Evolutionary conservation across 2,888 invertebrate genomes (phyloP), one percentile per base, ranked within the genome.

Genomic region (Lydus trimaculatus): DNA sequence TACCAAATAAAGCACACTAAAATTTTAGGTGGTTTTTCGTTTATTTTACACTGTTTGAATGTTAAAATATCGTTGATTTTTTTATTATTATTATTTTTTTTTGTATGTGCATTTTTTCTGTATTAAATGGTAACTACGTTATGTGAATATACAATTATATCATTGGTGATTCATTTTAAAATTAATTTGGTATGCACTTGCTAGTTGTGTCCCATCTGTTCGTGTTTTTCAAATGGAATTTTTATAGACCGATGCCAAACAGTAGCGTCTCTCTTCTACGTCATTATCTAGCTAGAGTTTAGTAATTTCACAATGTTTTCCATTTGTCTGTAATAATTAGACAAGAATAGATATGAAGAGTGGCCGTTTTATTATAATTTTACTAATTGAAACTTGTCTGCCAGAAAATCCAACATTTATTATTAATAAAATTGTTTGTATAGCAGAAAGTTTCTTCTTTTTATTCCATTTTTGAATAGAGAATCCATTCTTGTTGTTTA

Each of bases 111-210:
- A n/a, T 39, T 43, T 60, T 58, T 20, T 48, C 15, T 15, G 15
- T 36, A 36, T 15, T 20, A 60, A 23, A 31, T 31, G 3, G 13
- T 13, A 60, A 2, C 2, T 28, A 28, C 31, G 31, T 60, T 60
- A 23, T 13, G 6, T 25, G 31, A 36, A 31, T 31, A 36, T 31
- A n/a, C 17, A 31, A 60, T 36, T n/a, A n/a, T n/a, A n/a, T n/a
- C n/a, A 36, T 17, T 48, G 28, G 31, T 66, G 66, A 70, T 15
- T 66, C 66, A 64, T 36, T n/a, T 43, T 9, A 25, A 58, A 61
- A 66, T 70, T 66, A 70, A 66, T 58, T 70, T 66, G 64, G 66
- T 58, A 61, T 70, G 64, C 70, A 70, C 62, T 70, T 66, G 70
- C 66, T 59, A 56, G 56, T 25, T 15, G 56, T 23, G 61, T 69